A percentile compares a stretch with the other conserved stretches of the same genome.
phyloP scores from a whole-genome alignment of 2,888 invertebrate genomes.

The Cheilosia pagana region DNA sequence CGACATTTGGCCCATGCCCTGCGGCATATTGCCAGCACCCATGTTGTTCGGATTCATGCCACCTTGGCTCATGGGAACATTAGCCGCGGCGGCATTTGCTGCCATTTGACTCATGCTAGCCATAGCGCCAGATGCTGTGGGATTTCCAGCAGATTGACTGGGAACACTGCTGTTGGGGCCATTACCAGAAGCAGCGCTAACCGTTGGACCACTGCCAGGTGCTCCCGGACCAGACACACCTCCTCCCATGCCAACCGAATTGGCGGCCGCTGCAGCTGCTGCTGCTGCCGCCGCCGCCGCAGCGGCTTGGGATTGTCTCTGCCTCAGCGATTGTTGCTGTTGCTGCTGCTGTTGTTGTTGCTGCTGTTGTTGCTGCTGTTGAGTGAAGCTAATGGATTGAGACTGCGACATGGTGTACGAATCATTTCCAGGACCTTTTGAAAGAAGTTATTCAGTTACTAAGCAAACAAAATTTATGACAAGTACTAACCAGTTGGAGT shows the following conservation, averaged over 20 bases:
- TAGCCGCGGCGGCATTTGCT: constrained; percentile 74
- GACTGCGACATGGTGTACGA: constrained; percentile 91
- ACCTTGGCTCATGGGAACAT: constrained; percentile 80
- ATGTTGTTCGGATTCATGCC: constrained; percentile 79
- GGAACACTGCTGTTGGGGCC: constrained; percentile 75
- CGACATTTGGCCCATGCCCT: constrained; percentile 76
- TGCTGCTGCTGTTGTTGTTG: constrained; percentile 84
- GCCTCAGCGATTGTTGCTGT: constrained; percentile 76
- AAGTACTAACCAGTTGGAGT: constrained; percentile 81
- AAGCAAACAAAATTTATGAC: neutral
- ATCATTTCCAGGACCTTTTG: constrained; percentile 81
- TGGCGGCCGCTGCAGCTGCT: constrained; percentile 82
- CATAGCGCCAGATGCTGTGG: constrained; percentile 64
- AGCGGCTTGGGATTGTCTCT: constrained; percentile 79
- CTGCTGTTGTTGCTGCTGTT: constrained; percentile 88
- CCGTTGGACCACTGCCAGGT: constrained; percentile 77
- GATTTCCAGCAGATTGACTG: constrained; percentile 71
- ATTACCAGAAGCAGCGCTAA: constrained; percentile 58
- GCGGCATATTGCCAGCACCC: constrained; percentile 74
- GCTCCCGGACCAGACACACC: constrained; percentile 75
- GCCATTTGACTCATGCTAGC: constrained; percentile 70
- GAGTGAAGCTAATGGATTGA: constrained; percentile 93
- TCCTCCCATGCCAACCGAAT: constrained; percentile 79
- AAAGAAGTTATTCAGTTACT: neutral
- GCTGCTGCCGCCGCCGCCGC: constrained; percentile 82